Conservation (phyloP, 2,797 vertebrate genomes). For the Sebastiscus albofasciatus region DNA sequence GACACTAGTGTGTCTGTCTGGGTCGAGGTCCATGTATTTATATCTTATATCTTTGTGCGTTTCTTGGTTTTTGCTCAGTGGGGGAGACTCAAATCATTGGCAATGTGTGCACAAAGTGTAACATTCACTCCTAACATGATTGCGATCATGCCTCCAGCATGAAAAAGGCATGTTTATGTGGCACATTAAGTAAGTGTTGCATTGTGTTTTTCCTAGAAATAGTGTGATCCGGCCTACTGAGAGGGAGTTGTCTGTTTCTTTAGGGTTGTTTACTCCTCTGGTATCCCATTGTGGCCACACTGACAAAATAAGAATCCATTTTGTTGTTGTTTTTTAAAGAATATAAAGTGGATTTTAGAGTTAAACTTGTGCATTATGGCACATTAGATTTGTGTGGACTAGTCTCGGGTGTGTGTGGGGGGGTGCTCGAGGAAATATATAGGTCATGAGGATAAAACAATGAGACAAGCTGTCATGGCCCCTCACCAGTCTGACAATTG, state of each 20-base stretch:
- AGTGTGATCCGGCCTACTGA: not conserved
- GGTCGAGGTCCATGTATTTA: not conserved
- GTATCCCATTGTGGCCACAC: conserved; percentile 31
- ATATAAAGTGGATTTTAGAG: not conserved
- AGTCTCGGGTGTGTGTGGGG: not conserved
- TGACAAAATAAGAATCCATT: conserved; percentile 36
- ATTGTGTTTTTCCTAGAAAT: conserved; percentile 10
- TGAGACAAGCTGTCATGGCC: conserved; percentile 64
- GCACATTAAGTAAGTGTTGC: not conserved
- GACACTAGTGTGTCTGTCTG: not conserved
- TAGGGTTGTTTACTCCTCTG: conserved; percentile 51
- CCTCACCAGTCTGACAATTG: conserved; percentile 38
- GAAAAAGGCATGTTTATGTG: not conserved
- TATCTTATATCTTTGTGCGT: not conserved
- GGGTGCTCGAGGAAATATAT: conserved; percentile 52
- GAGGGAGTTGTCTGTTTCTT: conserved; percentile 40
- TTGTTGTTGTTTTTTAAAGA: not conserved
- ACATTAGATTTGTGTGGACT: not conserved
- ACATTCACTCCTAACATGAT: not conserved
- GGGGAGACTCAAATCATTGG: not conserved
- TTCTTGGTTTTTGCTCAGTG: not conserved
- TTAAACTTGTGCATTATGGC: not conserved
- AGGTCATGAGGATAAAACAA: conserved; percentile 81
- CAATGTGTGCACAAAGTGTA: not conserved
- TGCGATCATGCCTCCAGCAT: not conserved